phyloP scores from a whole-genome alignment of 2,888 invertebrate species.

The Maniola hyperantus region DNA sequence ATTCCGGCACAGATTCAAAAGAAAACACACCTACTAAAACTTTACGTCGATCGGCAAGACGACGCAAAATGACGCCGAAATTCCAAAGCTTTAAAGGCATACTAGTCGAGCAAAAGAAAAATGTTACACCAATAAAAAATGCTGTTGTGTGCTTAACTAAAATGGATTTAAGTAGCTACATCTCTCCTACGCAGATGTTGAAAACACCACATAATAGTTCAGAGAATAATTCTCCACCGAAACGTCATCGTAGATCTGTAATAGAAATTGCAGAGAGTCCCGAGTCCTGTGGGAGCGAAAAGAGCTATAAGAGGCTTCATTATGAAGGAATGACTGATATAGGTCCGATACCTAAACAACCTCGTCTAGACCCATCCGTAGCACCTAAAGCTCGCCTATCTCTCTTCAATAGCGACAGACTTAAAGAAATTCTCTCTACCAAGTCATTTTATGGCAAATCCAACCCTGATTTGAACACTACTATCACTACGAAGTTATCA shows the following conservation, averaged over 20 bases:
- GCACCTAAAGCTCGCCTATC: constrained; percentile 73
- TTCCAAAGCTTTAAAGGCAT: constrained; percentile 70
- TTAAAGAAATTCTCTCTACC: constrained; percentile 77
- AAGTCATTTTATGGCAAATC: constrained; percentile 82
- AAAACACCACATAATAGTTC: constrained; percentile 73
- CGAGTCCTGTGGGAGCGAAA: constrained; percentile 68
- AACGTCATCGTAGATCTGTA: constrained; percentile 60
- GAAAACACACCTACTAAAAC: constrained; percentile 73
- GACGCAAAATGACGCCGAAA: constrained; percentile 63
- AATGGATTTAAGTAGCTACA: constrained; percentile 60
- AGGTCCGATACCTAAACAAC: constrained; percentile 64
- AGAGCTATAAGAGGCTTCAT: constrained; percentile 66
- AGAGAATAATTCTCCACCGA: constrained; percentile 68
- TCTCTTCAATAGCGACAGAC: constrained; percentile 68
- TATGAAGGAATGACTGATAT: constrained; percentile 62
- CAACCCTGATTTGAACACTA: constrained; percentile 66
- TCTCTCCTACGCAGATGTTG: constrained; percentile 70
- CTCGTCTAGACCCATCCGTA: constrained; percentile 59
- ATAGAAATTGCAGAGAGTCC: constrained; percentile 72
- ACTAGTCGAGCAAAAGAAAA: constrained; percentile 66
- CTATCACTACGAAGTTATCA: constrained; percentile 58
- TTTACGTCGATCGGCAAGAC: constrained; percentile 55
- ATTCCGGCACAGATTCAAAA: constrained; percentile 74
- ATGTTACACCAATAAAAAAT: constrained; percentile 59
- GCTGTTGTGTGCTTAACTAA: constrained; percentile 65